Conservation (phyloP, 2,113 vertebrate genomes). For the Phalacrocorax brasilianus region DNA sequence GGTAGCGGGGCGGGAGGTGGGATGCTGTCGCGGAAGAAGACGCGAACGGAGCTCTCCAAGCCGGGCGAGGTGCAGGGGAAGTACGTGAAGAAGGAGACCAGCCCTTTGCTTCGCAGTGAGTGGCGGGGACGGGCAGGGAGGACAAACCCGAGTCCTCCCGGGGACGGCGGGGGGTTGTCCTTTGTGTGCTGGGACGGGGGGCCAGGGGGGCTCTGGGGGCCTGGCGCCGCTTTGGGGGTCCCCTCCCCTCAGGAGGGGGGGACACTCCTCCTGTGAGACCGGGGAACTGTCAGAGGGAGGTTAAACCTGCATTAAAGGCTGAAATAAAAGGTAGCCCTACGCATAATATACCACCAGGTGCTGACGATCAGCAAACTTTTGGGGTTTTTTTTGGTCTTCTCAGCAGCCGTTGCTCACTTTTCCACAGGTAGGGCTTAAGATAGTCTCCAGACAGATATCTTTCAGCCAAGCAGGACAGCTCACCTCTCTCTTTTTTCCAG, state of each 20-base stretch:
- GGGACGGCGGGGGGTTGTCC: neutral
- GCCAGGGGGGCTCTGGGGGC: neutral
- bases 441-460: rapidly evolving
- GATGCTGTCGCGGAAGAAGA: slow-evolving; percentile 96
- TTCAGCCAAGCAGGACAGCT: neutral
- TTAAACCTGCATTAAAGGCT: no score
- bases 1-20: neutral
- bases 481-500: neutral
- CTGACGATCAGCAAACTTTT: rapidly evolving
- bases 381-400: neutral
- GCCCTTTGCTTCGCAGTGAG: slow-evolving; percentile 94
- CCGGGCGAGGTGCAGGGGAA: slow-evolving; percentile 96
- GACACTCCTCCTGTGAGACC: neutral
- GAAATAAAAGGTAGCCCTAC: neutral
- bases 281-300: neutral
- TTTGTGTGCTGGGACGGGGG: neutral
- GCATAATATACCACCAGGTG: rapidly evolving
- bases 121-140: neutral
- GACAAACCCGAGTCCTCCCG: neutral
- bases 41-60: slow-evolving; percentile 93
- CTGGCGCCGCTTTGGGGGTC: neutral
- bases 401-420: rapidly evolving
- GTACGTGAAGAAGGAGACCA: slow-evolving; percentile 98
- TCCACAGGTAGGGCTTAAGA: neutral
- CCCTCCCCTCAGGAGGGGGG: no score